A percentile compares a stretch with the other conserved stretches of the same genome.
Evolutionary conservation across 2,797 vertebrate species (phyloP).

Genomic region (Echeneis naucrates): DNA sequence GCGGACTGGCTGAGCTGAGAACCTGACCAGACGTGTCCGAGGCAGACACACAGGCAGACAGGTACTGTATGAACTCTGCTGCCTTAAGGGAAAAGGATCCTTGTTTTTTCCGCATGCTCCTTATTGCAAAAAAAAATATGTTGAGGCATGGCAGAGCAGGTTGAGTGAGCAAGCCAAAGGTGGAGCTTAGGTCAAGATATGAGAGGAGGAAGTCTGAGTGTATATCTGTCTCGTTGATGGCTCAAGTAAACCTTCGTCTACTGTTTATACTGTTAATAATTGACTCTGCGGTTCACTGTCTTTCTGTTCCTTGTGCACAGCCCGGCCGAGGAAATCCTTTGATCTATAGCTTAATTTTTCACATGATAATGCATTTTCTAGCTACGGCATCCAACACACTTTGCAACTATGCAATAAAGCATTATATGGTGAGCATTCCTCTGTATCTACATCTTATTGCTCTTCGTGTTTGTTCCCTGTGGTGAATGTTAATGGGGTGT

Average conservation of each 20-base stretch:
- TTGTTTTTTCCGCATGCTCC: slow-evolving; percentile 44
- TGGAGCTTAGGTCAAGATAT: slow-evolving; percentile 54
- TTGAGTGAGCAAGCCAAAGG: slow-evolving; percentile 40
- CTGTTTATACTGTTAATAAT: slow-evolving; percentile 76
- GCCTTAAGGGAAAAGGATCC: slow-evolving; percentile 41
- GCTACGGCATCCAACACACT: slow-evolving; percentile 31
- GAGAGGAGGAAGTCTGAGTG: slow-evolving; percentile 69
- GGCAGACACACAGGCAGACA: slow-evolving; percentile 50
- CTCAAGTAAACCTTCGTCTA: slow-evolving; percentile 58
- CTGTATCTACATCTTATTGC: slow-evolving; percentile 39
- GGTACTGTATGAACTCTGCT: slow-evolving; percentile 42
- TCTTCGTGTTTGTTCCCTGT: slow-evolving; percentile 46
- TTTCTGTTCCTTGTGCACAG: slow-evolving; percentile 36
- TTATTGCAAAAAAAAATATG: slow-evolving; percentile 51
- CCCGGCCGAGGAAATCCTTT: slow-evolving; percentile 37
- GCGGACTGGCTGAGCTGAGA: slow-evolving; percentile 42
- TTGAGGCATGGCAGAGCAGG: slow-evolving; percentile 48
- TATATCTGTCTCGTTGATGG: slow-evolving; percentile 60
- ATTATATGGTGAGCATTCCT: slow-evolving; percentile 30
- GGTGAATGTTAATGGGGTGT: slow-evolving; percentile 59
- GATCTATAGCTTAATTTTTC: slow-evolving; percentile 45
- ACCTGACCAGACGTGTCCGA: slow-evolving; percentile 72
- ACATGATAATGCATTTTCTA: slow-evolving; percentile 24
- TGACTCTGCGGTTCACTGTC: slow-evolving; percentile 40
- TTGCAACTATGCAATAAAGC: slow-evolving; percentile 57